Base-by-base conservation (phyloP, 2,888 invertebrate genomes). In the Stenolophus ochropezus region DNA sequence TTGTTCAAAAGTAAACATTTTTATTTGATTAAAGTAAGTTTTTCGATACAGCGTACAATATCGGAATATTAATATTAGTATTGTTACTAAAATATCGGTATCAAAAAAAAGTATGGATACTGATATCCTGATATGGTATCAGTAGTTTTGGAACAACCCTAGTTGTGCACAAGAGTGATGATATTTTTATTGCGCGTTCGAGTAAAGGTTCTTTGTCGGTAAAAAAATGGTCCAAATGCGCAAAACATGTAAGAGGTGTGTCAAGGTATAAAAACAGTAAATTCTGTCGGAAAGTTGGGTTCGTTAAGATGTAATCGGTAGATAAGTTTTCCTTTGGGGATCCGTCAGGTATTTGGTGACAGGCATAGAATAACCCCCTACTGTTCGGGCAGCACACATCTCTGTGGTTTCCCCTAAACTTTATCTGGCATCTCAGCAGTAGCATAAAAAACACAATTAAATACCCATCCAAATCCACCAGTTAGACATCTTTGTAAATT, bases 361-460 rank as follows among this genome's bases (percentile, higher is more conserved):
- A 73, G 42, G 73, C 11, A 27, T 16, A 42, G 73, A 73, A 73
- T 18, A 21, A 20, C 73, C 16, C 73, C 73, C 73, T 49, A 73
- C 73, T 73, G 73, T 14, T 73, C 47, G 42, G 73, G 73, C 47
- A 49, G 18, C 73, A 20, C 73, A 47, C 33, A 42, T 42, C 33
- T 42, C 33, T 42, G 33, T 51, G 51, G 51, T 51, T 16, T 51
- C 14, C 6, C 33, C 11, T 42, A 42, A 42, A 42, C 6, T 11
- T 42, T 42, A 42, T 42, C 33, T 42, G 6, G 0, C 6, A 42
- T 42, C 33, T 42, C 6, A 4, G 33, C 33, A 11, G 33, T 42
- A 42, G 33, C 33, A 42, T 51, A 51, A 51, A 51, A 16, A 51
- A 51, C 14, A 42, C 33, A 42, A 42, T 42, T 42, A 42, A 42